These are phyloP conservation scores for Lepidothrix coronata DNA, from an alignment of 2,113 vertebrate genomes.

Conservation along the genomic window DNA sequence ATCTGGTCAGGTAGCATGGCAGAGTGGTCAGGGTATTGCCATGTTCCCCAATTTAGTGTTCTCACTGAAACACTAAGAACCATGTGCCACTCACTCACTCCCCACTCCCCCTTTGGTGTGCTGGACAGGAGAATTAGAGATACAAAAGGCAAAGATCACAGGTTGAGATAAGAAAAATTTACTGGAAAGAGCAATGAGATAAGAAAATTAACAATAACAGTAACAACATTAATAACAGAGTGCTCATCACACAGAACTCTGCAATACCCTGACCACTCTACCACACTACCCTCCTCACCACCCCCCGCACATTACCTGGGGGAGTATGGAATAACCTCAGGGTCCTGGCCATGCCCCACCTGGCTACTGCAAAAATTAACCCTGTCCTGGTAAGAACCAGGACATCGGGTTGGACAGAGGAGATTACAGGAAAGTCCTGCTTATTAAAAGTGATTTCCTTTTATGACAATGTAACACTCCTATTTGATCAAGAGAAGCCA, in stretches of 20 bases:
- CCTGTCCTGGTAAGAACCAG: background rate
- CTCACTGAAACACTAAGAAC: background rate
- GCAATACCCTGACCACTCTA: background rate
- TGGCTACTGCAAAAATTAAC: background rate
- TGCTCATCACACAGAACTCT: background rate
- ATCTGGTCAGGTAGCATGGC: no score
- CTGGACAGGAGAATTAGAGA: background rate
- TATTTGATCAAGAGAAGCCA: background rate
- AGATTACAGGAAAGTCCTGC: background rate
- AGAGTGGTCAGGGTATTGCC: background rate
- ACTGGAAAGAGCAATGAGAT: background rate
- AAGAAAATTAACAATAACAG: background rate
- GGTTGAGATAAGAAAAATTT: background rate
- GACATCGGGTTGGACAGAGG: background rate
- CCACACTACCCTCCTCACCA: no score
- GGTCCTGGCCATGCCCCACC: background rate
- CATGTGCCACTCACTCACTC: background rate
- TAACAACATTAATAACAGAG: background rate
- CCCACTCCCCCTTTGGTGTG: background rate
- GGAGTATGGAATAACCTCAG: background rate
- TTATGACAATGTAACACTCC: background rate
- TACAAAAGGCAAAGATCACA: background rate
- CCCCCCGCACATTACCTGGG: background rate
- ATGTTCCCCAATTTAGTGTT: background rate
- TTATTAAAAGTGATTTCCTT: background rate